phyloP scores from a whole-genome alignment of 2,888 invertebrate species.

The Thymelicus sylvestris region DNA sequence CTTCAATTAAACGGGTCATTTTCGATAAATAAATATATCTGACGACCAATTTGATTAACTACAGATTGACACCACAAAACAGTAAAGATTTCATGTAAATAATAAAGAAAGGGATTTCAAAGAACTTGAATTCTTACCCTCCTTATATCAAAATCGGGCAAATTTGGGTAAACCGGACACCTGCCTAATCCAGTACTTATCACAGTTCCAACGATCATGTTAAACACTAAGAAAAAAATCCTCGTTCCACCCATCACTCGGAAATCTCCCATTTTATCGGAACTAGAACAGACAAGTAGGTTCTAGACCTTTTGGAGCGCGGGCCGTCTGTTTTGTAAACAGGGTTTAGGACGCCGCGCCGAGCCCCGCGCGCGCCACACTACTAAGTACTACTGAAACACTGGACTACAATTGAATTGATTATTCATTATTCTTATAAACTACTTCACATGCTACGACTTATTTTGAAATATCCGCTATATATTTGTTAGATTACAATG shows the following conservation, averaged over 20 bases:
- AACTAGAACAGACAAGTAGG: neutral
- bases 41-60: too few relatives aligned
- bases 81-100: too few relatives aligned
- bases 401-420: constrained; percentile 43
- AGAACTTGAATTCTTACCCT: constrained; percentile 81
- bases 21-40: too few relatives aligned
- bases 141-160: constrained; percentile 87
- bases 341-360: constrained; percentile 31
- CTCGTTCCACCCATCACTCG: constrained; percentile 54
- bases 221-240: constrained; percentile 58
- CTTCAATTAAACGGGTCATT: too few relatives aligned
- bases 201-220: constrained; percentile 56
- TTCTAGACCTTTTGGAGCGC: neutral
- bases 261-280: constrained; percentile 65
- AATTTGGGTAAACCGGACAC: constrained; percentile 87
- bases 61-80: too few relatives aligned
- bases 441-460: neutral
- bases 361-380: constrained; percentile 40
- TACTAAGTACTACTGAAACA: constrained; percentile 46
- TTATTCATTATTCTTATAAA: constrained; percentile 45
- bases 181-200: constrained; percentile 85
- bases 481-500: too few relatives aligned
- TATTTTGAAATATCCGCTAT: too few relatives aligned
- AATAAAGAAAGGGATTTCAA: too few relatives aligned
- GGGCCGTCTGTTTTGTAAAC: constrained; percentile 42